Base-by-base conservation (phyloP, 2,797 vertebrate species). In the Catostomus latipinnis region DNA sequence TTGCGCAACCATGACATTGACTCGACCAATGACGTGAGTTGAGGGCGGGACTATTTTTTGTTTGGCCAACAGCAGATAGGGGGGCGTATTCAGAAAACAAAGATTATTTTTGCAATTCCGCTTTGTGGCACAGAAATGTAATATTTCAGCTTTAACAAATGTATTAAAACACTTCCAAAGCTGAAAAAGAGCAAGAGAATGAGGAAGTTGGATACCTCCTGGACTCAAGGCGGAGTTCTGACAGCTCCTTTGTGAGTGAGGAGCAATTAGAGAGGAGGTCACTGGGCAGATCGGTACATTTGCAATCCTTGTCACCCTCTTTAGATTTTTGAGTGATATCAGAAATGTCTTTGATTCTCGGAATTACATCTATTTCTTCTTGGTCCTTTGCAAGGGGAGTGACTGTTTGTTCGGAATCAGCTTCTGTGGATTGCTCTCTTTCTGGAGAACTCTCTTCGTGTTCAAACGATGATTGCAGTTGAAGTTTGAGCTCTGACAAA, bases 401-500 rank as follows among this genome's bases (percentile, higher is more conserved):
- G 60, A 85, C 77, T 7, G 84, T 85, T 9, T 85, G 83, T 76
- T 88, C 83, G 3, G 80, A 77, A 52, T 85, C 83, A 0, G 11
- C 16, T 60, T 77, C 68, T 8, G 46, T n/a, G 5, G 13, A 12
- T 46, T 78, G 85, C 8, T 92, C 91, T 13, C 18, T 62, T 66
- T 93, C 92, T 0, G 85, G 63, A 12, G 58, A 67, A 80, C 69
- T 65, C 0, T 90, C 88, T 8, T 87, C 87, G 0, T 14, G 72
- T 85, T 95, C 94, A 57, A 94, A 94, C 0, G 91, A 94, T 5
- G 89, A 92, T 89, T 88, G 90, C 9, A 94, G 90, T 83, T 95
- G 93, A 53, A 94, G 86, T 73, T 93, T 93, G 60, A 94, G 90
- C 66, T 95, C 96, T 97, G 85, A 34, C 2, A 34, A 34, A 22